These are phyloP conservation scores for Stegastes partitus DNA, from an alignment of 2,113 vertebrate species.

Conservation along the genomic window DNA sequence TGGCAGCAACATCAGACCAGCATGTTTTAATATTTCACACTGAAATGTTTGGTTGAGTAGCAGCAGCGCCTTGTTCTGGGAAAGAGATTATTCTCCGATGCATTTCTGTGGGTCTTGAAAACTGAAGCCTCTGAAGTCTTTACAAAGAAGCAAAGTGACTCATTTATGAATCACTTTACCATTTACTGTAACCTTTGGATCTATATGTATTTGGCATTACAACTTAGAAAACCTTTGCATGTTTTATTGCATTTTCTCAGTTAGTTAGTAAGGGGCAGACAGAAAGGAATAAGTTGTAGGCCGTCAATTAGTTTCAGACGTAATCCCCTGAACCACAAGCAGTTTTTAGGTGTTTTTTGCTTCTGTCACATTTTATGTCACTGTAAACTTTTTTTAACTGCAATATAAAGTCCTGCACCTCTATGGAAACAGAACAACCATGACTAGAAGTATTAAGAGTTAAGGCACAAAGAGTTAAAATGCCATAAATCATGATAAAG, in stretches of 20 bases:
- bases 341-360: too few relatives aligned
- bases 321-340: too few relatives aligned
- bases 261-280: neutral
- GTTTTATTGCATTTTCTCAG: neutral
- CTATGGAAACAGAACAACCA: too few relatives aligned
- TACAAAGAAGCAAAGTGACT: slow-evolving; percentile 1
- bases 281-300: neutral
- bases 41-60: slow-evolving; percentile 25
- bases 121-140: neutral
- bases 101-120: neutral
- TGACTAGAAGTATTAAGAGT: too few relatives aligned
- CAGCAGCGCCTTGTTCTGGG: neutral
- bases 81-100: neutral
- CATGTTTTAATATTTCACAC: slow-evolving; percentile 17
- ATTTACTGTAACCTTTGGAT: neutral
- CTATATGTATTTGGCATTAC: neutral
- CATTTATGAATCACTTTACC: neutral
- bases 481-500: too few relatives aligned
- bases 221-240: slow-evolving; percentile 4
- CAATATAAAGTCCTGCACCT: too few relatives aligned
- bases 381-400: too few relatives aligned
- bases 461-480: too few relatives aligned
- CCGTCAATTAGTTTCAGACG: slow-evolving; percentile 1
- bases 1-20: neutral
- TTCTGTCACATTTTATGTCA: too few relatives aligned